Evolutionary conservation across 2,888 invertebrate species (phyloP).

Genomic region (Oxytorus armatus): DNA sequence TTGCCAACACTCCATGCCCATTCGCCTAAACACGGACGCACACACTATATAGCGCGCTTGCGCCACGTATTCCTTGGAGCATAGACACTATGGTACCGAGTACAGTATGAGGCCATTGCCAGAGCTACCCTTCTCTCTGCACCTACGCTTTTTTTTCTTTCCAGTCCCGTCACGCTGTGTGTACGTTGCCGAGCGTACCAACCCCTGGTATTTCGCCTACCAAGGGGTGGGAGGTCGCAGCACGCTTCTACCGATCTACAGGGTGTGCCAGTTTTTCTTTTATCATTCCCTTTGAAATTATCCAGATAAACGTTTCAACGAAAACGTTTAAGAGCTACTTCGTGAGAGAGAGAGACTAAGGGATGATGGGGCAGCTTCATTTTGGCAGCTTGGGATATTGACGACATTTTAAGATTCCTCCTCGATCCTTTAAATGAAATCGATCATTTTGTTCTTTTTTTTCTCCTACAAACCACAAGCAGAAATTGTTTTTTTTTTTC

Average conservation of each 20-base stretch:
- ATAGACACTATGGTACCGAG: conserved; percentile 26
- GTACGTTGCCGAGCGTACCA: conserved; percentile 37
- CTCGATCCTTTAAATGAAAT: no score
- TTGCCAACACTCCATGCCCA: no score
- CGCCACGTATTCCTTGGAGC: conserved; percentile 37
- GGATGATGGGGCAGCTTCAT: no score
- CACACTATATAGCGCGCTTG: conserved; percentile 34
- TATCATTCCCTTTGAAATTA: neutral
- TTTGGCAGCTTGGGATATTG: no score
- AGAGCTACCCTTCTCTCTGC: conserved; percentile 32
- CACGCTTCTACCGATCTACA: conserved; percentile 26
- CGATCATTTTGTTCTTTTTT: no score
- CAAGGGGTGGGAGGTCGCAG: conserved; percentile 16
- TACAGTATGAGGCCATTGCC: conserved; percentile 13
- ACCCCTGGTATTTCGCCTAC: conserved; percentile 15
- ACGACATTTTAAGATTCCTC: no score
- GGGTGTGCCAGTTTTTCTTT: conserved; percentile 30
- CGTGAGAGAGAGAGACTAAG: neutral
- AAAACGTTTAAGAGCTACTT: neutral
- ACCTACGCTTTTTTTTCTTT: conserved; percentile 31
- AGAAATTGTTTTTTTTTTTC: no score
- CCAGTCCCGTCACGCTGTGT: conserved; percentile 33
- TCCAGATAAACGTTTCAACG: neutral
- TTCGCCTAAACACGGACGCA: no score
- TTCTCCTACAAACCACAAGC: no score